These are phyloP conservation scores for Onychostoma macrolepis DNA, from an alignment of 2,113 vertebrate genomes.

Conservation along the genomic window DNA sequence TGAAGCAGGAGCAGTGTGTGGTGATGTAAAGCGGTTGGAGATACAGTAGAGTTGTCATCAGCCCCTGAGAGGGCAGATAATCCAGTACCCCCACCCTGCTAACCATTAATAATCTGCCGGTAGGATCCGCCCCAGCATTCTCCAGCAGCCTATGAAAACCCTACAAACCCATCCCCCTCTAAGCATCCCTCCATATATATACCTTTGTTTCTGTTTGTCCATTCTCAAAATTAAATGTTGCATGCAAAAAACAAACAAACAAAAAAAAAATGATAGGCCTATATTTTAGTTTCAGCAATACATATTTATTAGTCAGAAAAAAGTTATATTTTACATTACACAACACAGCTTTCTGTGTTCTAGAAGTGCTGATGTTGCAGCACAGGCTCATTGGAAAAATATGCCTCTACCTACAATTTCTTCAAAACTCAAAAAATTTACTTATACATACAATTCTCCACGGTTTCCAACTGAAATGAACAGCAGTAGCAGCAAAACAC, in stretches of 20 bases:
- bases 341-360: not conserved
- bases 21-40: not conserved
- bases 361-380: not conserved
- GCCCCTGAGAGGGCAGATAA: slow-evolving; percentile 6
- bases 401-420: not conserved
- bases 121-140: not conserved
- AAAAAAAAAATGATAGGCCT: no score
- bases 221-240: not conserved
- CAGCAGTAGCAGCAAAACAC: no score
- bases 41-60: not conserved
- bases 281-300: not conserved
- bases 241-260: not conserved
- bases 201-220: not conserved
- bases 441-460: no score
- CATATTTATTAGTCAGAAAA: not conserved
- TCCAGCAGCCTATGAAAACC: slow-evolving; percentile 17
- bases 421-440: no score
- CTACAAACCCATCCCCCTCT: not conserved
- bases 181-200: not conserved
- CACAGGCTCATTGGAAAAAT: not conserved
- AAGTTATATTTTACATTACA: not conserved
- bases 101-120: slow-evolving; percentile 12
- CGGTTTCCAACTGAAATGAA: not conserved
- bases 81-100: slow-evolving; percentile 14
- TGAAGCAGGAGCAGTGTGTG: slow-evolving; percentile 25